These are phyloP conservation scores for Lepus timidus DNA, from an alignment of 2,113 vertebrate genomes.

Conservation along the genomic window DNA sequence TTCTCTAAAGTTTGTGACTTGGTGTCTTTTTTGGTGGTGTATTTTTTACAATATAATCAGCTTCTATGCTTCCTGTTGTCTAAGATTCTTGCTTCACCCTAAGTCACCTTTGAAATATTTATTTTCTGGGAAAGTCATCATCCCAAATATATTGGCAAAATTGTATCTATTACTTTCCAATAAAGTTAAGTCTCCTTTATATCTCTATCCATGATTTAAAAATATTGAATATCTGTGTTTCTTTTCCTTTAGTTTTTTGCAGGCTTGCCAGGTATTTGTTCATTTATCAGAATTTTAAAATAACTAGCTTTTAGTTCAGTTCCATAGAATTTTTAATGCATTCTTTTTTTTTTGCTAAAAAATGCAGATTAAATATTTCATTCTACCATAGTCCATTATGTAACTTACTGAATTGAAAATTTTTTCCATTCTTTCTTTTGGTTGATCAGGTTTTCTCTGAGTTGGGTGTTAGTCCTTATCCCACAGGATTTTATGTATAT, in stretches of 20 bases:
- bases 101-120: slow-evolving; percentile 18
- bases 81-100: background rate
- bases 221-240: slow-evolving; percentile 1
- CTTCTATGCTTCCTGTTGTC: slow-evolving; percentile 1
- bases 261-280: background rate
- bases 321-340: background rate
- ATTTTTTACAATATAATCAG: background rate
- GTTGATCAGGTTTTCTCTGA: background rate
- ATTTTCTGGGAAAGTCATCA: slow-evolving; percentile 48
- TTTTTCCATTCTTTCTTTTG: slow-evolving; percentile 7
- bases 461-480: background rate
- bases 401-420: background rate
- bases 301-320: slow-evolving; percentile 33
- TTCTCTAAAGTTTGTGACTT: background rate
- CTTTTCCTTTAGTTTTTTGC: slow-evolving; percentile 21
- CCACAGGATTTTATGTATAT: background rate
- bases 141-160: background rate
- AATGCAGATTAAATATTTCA: slow-evolving; percentile 54
- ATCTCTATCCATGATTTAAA: slow-evolving; percentile 6
- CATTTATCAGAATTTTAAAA: slow-evolving; percentile 54
- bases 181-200: slow-evolving; percentile 27
- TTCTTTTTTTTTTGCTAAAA: slow-evolving; percentile 49
- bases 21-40: background rate
- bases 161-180: background rate
- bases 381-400: background rate